phyloP scores from a whole-genome alignment of 2,797 vertebrate species.

The Ceryle rudis region DNA sequence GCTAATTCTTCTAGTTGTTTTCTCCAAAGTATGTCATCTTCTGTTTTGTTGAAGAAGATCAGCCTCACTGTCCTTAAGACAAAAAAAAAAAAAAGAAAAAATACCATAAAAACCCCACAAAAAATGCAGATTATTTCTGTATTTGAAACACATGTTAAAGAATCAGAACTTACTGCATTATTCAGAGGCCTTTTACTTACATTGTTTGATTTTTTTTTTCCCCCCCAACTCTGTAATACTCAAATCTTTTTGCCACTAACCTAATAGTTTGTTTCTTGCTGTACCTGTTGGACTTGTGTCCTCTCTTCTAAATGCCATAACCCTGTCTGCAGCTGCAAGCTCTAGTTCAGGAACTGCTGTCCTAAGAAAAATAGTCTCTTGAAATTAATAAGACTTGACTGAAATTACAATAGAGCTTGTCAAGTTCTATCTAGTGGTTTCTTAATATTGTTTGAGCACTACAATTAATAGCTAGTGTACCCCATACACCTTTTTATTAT shows the following conservation, averaged over 20 bases:
- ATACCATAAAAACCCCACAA: no score
- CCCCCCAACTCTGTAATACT: background rate
- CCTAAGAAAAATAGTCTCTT: background rate
- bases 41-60: slow-evolving; percentile 92
- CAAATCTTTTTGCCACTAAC: background rate
- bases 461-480: background rate
- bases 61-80: slow-evolving; percentile 85
- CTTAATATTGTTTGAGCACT: background rate
- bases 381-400: background rate
- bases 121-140: background rate
- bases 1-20: slow-evolving; percentile 86
- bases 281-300: background rate
- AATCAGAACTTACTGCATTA: background rate
- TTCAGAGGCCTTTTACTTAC: background rate
- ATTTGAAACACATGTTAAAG: background rate
- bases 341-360: background rate
- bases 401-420: background rate
- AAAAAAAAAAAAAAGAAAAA: background rate
- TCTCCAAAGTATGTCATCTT: slow-evolving; percentile 92
- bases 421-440: background rate
- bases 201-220: background rate
- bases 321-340: background rate
- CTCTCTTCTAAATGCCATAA: background rate
- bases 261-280: background rate
- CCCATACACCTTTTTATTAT: background rate